Evolutionary conservation across 2,113 vertebrate genomes (phyloP).

Genomic region (Gorsachius goisagi): DNA sequence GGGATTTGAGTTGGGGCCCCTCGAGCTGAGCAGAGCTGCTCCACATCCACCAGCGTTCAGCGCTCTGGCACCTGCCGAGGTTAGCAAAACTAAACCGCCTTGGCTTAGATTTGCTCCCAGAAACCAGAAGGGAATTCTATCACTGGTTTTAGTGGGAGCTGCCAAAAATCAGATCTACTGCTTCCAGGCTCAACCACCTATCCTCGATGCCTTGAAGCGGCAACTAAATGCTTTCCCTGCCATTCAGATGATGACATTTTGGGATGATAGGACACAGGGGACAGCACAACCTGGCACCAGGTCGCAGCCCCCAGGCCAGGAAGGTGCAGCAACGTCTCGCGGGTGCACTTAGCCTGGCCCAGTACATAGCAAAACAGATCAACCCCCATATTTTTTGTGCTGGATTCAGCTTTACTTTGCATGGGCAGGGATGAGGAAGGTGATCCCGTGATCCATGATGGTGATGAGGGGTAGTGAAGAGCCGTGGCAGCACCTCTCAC

Average conservation of each 20-base stretch:
- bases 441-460: neutral
- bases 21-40: neutral
- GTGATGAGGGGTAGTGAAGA: neutral
- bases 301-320: neutral
- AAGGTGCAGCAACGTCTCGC: rapidly evolving
- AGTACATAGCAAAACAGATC: neutral
- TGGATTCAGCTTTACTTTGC: neutral
- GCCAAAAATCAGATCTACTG: neutral
- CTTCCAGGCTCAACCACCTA: neutral
- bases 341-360: neutral
- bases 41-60: neutral
- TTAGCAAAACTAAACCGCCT: neutral
- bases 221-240: neutral
- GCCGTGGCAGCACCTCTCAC: neutral
- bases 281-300: neutral
- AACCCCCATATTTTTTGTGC: neutral
- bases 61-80: neutral
- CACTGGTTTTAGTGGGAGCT: neutral
- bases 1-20: neutral
- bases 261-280: neutral
- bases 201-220: neutral
- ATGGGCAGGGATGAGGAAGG: neutral
- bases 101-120: neutral
- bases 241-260: neutral
- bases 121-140: neutral